Conservation (phyloP, 2,113 vertebrate species). For the Otolemur garnettii region DNA sequence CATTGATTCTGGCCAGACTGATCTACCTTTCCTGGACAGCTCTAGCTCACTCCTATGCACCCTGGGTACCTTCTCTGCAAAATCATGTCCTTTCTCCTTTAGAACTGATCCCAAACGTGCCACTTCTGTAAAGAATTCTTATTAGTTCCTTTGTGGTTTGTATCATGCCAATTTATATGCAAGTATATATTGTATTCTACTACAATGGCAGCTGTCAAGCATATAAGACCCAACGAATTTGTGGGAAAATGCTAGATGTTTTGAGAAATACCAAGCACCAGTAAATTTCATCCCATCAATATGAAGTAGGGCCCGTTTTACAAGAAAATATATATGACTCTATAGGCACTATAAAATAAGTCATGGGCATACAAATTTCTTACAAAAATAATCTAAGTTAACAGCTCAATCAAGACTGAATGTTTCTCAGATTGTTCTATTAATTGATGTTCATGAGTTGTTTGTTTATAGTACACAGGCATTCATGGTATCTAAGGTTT, state of each 20-base stretch:
- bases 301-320: neutral
- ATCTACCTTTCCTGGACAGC: neutral
- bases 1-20: neutral
- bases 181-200: neutral
- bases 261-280: neutral
- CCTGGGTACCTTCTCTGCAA: neutral
- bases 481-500: neutral
- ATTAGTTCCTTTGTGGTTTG: neutral
- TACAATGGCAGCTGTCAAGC: neutral
- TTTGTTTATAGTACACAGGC: neutral
- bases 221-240: neutral
- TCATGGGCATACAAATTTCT: neutral
- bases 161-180: neutral
- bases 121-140: neutral
- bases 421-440: neutral
- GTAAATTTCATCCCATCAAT: neutral
- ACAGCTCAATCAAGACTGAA: neutral
- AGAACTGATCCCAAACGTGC: neutral
- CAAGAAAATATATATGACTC: neutral
- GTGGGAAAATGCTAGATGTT: neutral
- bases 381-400: constrained; percentile 25
- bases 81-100: neutral
- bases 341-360: neutral
- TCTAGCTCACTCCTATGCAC: neutral
- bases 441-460: neutral